Conservation (phyloP, 2,797 vertebrate species). For the Oryzias dopingdopingensis region DNA sequence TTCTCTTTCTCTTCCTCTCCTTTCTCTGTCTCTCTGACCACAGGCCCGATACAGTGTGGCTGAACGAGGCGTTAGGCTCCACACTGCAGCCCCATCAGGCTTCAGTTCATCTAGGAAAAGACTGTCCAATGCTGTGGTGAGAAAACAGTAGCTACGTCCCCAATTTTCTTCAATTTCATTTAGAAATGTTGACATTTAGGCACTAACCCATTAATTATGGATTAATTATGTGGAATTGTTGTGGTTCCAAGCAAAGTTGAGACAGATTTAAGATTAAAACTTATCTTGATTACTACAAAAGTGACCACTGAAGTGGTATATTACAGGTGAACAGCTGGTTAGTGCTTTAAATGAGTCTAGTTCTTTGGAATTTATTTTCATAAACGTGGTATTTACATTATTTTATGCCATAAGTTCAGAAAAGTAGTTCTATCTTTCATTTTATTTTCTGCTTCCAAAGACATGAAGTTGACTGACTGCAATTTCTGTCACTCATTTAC, state of each 20-base stretch:
- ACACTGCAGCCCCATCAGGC: constrained; percentile 75
- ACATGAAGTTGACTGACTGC: too few species aligned
- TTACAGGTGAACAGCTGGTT: background rate
- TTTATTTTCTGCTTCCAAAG: too few species aligned
- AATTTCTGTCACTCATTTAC: too few species aligned
- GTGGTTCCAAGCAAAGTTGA: constrained; percentile 3
- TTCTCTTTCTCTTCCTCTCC: constrained; percentile 60
- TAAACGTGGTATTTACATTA: too few species aligned
- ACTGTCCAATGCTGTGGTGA: constrained; percentile 83
- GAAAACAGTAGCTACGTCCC: constrained; percentile 56
- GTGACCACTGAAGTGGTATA: background rate
- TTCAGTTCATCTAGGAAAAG: constrained; percentile 82
- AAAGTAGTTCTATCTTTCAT: too few species aligned
- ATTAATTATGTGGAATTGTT: constrained; percentile 1
- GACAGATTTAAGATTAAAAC: background rate
- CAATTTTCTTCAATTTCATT: constrained; percentile 20
- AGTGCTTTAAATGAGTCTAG: too few species aligned
- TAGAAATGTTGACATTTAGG: constrained; percentile 30
- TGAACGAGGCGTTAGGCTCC: constrained; percentile 80
- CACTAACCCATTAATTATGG: constrained; percentile 4
- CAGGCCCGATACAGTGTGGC: constrained; percentile 82
- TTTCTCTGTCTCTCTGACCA: constrained; percentile 73
- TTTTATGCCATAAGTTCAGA: too few species aligned
- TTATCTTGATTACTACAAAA: background rate
- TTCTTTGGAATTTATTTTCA: too few species aligned